Evolutionary conservation across 2,113 vertebrate genomes (phyloP).

Genomic region (Erinaceus europaeus): DNA sequence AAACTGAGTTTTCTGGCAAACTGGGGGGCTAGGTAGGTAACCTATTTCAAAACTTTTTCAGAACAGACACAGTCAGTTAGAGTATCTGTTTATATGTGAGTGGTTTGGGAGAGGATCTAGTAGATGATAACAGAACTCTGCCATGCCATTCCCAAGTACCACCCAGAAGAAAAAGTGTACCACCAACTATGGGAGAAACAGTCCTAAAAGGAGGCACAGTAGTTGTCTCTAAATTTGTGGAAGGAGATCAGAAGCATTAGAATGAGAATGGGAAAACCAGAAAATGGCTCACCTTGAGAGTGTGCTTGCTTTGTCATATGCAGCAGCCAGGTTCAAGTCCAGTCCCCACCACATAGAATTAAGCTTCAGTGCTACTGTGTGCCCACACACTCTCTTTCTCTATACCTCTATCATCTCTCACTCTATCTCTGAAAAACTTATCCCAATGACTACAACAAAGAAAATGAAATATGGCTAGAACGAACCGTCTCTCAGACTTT

Average conservation of each 20-base stretch:
- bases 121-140: not conserved
- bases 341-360: too few relatives aligned
- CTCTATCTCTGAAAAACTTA: too few relatives aligned
- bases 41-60: not conserved
- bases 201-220: not conserved
- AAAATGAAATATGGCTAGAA: too few relatives aligned
- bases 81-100: not conserved
- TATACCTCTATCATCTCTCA: too few relatives aligned
- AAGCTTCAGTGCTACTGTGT: too few relatives aligned
- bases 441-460: too few relatives aligned
- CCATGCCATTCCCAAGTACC: not conserved
- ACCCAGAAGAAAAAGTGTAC: not conserved
- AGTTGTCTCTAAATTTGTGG: not conserved
- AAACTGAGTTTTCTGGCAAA: not conserved
- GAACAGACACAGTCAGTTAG: not conserved
- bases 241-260: not conserved
- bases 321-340: too few relatives aligned
- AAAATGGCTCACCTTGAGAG: too few relatives aligned
- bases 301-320: too few relatives aligned
- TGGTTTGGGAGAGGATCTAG: not conserved
- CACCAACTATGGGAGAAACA: not conserved
- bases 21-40: not conserved
- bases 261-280: too few relatives aligned
- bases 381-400: too few relatives aligned
- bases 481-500: too few relatives aligned